phyloP scores from a whole-genome alignment of 2,113 vertebrate genomes.

The Clarias magur region DNA sequence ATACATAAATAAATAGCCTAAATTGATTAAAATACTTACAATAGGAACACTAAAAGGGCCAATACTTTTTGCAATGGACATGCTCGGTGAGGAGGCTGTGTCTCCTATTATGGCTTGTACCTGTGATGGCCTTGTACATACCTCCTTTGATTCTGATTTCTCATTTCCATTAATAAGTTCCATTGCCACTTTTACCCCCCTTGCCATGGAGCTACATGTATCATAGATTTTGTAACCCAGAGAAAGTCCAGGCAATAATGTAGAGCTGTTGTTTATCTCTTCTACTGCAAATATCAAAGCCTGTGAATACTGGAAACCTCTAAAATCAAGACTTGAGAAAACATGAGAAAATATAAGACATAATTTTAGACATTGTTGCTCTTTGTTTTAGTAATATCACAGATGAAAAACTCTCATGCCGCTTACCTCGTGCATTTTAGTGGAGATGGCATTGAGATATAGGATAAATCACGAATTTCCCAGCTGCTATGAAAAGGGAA shows the following conservation, averaged over 20 bases:
- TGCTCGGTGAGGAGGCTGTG: conserved; percentile 1
- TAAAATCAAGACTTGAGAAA: conserved; percentile 68
- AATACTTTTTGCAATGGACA: conserved; percentile 41
- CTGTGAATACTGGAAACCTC: conserved; percentile 69
- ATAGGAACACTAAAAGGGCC: conserved; percentile 69
- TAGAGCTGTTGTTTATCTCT: conserved; percentile 65
- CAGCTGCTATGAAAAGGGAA: conserved; percentile 49
- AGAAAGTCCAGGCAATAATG: conserved; percentile 66
- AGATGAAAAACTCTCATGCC: not conserved
- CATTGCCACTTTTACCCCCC: conserved; percentile 60
- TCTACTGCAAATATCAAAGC: conserved; percentile 65
- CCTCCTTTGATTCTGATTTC: conserved; percentile 14
- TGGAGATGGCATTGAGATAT: conserved; percentile 20
- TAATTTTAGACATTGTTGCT: not conserved
- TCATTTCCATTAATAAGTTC: conserved; percentile 64
- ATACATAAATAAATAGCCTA: not conserved
- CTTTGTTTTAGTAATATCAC: not conserved
- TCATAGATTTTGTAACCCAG: conserved; percentile 60
- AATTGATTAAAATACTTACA: conserved; percentile 59
- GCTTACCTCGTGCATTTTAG: conserved; percentile 44
- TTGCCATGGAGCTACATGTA: conserved; percentile 63
- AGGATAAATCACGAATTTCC: conserved; percentile 38
- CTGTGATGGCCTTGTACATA: conserved; percentile 60
- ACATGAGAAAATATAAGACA: not conserved
- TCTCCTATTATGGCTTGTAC: conserved; percentile 53